Evolutionary conservation across 2,113 vertebrate genomes (phyloP).

Genomic region (Dipodomys stephensi): DNA sequence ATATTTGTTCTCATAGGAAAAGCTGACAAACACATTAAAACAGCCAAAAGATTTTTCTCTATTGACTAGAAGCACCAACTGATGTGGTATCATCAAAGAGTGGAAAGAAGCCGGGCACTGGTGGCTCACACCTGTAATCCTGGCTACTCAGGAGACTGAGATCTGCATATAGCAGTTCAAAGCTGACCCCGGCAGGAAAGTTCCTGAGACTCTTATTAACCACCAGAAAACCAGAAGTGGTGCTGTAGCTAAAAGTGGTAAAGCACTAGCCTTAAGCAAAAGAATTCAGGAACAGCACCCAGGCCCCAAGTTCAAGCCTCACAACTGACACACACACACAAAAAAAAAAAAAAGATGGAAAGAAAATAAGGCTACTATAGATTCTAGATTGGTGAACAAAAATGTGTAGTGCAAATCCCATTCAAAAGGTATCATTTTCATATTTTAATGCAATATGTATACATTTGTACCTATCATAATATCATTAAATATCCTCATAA

Average conservation of each 20-base stretch:
- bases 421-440: slow-evolving; percentile 2
- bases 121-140: too few relatives aligned
- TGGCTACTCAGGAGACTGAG: too few relatives aligned
- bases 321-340: too few relatives aligned
- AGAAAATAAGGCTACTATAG: not conserved
- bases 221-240: too few relatives aligned
- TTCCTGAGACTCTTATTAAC: too few relatives aligned
- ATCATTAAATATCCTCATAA: not conserved
- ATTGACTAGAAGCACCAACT: not conserved
- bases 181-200: too few relatives aligned
- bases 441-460: slow-evolving; percentile 23
- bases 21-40: not conserved
- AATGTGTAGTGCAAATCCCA: not conserved
- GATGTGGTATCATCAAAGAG: not conserved
- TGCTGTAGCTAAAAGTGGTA: too few relatives aligned
- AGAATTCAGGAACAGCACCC: too few relatives aligned
- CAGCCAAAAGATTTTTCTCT: not conserved
- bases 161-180: too few relatives aligned
- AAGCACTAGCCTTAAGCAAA: too few relatives aligned
- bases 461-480: slow-evolving; percentile 14
- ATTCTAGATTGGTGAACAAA: not conserved
- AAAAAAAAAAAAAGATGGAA: not conserved
- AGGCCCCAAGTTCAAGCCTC: too few relatives aligned
- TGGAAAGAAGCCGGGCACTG: too few relatives aligned
- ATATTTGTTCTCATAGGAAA: not conserved